Evolutionary conservation across 2,113 vertebrate genomes (phyloP).

Genomic region (Prietella phreatophila): DNA sequence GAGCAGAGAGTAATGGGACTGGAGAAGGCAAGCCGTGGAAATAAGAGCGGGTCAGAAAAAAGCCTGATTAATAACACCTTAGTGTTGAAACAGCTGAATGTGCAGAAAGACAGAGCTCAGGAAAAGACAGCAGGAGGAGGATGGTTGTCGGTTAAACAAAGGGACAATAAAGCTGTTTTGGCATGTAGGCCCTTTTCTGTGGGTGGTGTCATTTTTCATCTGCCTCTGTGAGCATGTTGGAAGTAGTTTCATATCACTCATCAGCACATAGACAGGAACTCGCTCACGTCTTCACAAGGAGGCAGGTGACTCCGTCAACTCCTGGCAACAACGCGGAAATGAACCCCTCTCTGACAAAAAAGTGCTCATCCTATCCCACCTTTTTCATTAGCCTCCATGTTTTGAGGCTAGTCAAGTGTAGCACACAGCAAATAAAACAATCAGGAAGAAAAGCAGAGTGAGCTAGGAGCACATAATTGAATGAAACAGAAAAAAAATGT

Average conservation of each 20-base stretch:
- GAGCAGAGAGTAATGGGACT: conserved; percentile 43
- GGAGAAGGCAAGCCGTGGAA: conserved; percentile 35
- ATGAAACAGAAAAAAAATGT: conserved; percentile 51
- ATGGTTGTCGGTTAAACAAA: neutral
- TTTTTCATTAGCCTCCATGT: conserved; percentile 47
- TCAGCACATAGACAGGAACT: neutral
- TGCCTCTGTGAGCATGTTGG: conserved; percentile 20
- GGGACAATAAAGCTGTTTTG: conserved; percentile 21
- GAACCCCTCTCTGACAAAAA: conserved; percentile 20
- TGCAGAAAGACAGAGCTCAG: conserved; percentile 10
- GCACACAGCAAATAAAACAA: conserved; percentile 32
- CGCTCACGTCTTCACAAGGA: conserved; percentile 40
- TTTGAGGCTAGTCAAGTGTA: conserved; percentile 45
- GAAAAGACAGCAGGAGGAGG: neutral
- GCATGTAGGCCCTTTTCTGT: neutral
- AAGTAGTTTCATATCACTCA: conserved; percentile 38
- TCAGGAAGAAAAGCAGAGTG: conserved; percentile 11
- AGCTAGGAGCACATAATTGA: conserved; percentile 40
- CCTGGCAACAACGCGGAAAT: conserved; percentile 30
- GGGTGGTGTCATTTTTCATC: conserved; percentile 3
- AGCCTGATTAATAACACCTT: conserved; percentile 40
- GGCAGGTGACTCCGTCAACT: conserved; percentile 43
- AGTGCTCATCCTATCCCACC: conserved; percentile 29
- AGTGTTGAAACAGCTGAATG: conserved; percentile 45
- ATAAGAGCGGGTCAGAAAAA: conserved; percentile 36